phyloP scores from a whole-genome alignment of 2,888 invertebrate species.

The Stenotaenia linearis region DNA sequence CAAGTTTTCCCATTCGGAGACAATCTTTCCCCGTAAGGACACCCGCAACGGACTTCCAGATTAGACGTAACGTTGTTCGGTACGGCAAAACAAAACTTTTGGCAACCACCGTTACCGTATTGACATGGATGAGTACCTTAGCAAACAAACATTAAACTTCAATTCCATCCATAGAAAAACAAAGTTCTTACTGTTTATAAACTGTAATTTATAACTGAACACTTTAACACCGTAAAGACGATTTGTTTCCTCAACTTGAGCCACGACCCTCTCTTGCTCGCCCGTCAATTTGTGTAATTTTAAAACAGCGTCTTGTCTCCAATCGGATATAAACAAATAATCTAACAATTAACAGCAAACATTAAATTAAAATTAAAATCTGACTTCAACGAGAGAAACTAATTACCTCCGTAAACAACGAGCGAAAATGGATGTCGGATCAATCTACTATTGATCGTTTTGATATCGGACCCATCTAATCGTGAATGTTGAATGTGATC shows the following conservation, averaged over 20 bases:
- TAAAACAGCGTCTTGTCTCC: conserved; percentile 91
- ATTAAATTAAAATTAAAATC: background rate
- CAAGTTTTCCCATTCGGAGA: conserved; percentile 61
- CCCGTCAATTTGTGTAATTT: conserved; percentile 82
- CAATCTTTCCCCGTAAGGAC: conserved; percentile 86
- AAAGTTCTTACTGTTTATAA: conserved; percentile 39
- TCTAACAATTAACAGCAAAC: conserved; percentile 50
- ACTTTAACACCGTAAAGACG: conserved; percentile 83
- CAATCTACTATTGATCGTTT: conserved; percentile 76
- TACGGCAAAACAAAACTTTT: conserved; percentile 90
- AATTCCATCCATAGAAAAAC: conserved; percentile 55
- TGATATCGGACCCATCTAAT: conserved; percentile 83
- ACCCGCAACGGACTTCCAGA: conserved; percentile 70
- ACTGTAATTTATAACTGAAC: conserved; percentile 42
- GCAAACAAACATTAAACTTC: background rate
- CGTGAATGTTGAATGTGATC: conserved; percentile 94
- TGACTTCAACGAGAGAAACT: too few species aligned
- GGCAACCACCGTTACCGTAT: conserved; percentile 79
- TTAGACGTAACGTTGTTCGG: conserved; percentile 55
- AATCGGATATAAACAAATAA: conserved; percentile 95
- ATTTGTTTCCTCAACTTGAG: conserved; percentile 82
- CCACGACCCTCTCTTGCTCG: conserved; percentile 76
- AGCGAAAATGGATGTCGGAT: conserved; percentile 88
- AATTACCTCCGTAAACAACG: conserved; percentile 61
- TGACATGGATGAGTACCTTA: conserved; percentile 71